Evolutionary conservation across 1,140 invertebrate genomes (phyloP), one percentile per base, ranked within the genome.

Genomic region (Probaryconus sp.): DNA sequence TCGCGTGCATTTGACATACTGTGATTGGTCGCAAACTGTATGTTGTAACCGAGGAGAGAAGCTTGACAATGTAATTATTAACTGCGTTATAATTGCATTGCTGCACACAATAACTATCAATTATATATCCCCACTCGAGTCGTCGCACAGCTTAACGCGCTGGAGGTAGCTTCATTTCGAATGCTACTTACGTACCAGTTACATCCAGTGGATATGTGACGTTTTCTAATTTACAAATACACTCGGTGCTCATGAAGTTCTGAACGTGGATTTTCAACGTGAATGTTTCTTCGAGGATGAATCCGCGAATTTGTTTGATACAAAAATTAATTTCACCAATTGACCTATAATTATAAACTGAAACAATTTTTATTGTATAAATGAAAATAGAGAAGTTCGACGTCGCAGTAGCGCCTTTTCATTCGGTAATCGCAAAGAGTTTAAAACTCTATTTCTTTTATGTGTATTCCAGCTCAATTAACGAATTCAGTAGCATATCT

Each of bases 11-110:
- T 56, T 61, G 60, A 61, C 61, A 40, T 45, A 10, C 55, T 61
- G 40, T 55, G 70, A 73, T 67, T 61, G 55, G 63, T 67, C 26
- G 42, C 61, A 67, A 35, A 21, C 42, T 35, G 45, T 31, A 38
- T 40, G 43, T 40, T 60, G 31, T 60, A 64, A 58, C 50, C 6
- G 38, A 48, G 40, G 55, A 61, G 56, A 33, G 35, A 51, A 13
- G 56, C 64, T 68, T 70, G 73, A 80, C 71, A 75, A 82, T 76
- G 61, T 76, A 79, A 81, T 82, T 81, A 82, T 82, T 82, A 81
- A 82, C 79, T 79, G 71, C 68, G 65, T 76, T 76, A 78, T 81
- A 81, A 81, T 82, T 82, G 75, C 58, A 68, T 58, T 67, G 20
- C 21, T 50, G 43, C 51, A 43, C 35, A 73, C 70, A 61, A 73